phyloP scores from a whole-genome alignment of 2,888 invertebrate genomes.

The Drosophila greeni region DNA sequence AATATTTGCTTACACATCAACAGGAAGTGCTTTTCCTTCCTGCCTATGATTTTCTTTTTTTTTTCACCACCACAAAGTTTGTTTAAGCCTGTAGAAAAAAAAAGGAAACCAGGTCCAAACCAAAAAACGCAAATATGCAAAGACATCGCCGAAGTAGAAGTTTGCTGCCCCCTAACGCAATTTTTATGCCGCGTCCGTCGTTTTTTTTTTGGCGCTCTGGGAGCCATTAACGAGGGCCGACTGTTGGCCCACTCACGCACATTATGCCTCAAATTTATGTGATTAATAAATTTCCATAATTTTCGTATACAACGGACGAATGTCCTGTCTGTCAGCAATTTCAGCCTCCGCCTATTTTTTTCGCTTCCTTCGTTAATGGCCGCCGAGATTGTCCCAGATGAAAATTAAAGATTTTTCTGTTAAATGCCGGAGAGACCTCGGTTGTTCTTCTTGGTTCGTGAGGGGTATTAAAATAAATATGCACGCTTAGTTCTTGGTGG shows the following conservation, averaged over 20 bases:
- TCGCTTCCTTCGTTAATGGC: constrained; percentile 21
- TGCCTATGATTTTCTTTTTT: constrained; percentile 41
- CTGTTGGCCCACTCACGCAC: constrained; percentile 47
- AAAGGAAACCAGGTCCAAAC: constrained; percentile 21
- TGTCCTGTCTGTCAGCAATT: constrained; percentile 47
- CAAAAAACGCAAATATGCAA: constrained; percentile 21
- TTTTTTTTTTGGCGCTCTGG: constrained; percentile 58
- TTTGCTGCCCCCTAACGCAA: constrained; percentile 60
- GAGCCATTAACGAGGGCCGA: constrained; percentile 63
- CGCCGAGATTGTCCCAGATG: constrained; percentile 67
- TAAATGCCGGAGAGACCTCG: constrained; percentile 20
- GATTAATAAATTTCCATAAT: constrained; percentile 76
- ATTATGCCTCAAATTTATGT: constrained; percentile 74
- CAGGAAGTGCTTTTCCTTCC: constrained; percentile 42
- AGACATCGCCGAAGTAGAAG: constrained; percentile 34
- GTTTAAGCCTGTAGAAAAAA: constrained; percentile 63
- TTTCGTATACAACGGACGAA: constrained; percentile 50
- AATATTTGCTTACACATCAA: constrained; percentile 71
- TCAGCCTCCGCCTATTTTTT: constrained; percentile 12
- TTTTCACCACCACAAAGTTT: constrained; percentile 66
- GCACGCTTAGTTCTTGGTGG: constrained; percentile 47
- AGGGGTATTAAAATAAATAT: constrained; percentile 62
- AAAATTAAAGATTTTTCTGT: constrained; percentile 63
- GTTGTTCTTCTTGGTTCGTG: constrained; percentile 12
- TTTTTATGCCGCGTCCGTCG: constrained; percentile 62